These are phyloP conservation scores for Dasysyrphus albostriatus DNA, from an alignment of 2,888 invertebrate genomes.

Conservation along the genomic window DNA sequence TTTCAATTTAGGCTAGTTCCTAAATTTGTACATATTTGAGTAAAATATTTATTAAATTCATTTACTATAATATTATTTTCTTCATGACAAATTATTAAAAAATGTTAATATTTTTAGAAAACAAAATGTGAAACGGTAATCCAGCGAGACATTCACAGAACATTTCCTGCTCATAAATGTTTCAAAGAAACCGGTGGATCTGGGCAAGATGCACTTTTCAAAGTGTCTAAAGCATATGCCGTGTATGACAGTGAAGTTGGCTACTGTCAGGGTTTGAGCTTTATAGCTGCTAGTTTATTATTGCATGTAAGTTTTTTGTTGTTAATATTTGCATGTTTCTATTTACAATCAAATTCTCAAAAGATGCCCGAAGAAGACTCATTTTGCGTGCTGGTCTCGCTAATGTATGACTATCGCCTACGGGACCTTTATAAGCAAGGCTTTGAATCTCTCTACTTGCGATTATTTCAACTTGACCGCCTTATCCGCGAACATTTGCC, in stretches of 20 bases:
- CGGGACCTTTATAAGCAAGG: conserved; percentile 98
- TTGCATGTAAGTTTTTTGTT: conserved; percentile 91
- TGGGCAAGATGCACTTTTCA: conserved; percentile 97
- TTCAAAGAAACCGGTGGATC: conserved; percentile 97
- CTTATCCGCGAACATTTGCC: conserved; percentile 93
- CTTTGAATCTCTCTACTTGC: conserved; percentile 97
- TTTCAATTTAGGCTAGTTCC: background rate
- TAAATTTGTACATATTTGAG: no score
- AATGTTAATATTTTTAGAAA: conserved; percentile 86
- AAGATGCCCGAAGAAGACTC: conserved; percentile 99
- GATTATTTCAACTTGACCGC: conserved; percentile 96
- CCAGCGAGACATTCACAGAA: conserved; percentile 97
- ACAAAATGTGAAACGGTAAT: conserved; percentile 98
- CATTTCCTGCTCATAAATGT: conserved; percentile 99
- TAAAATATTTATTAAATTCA: no score
- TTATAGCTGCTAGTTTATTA: conserved; percentile 97
- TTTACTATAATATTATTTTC: no score
- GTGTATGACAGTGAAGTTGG: conserved; percentile 98
- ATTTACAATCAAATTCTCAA: background rate
- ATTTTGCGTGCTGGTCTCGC: conserved; percentile 96
- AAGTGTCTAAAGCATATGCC: conserved; percentile 98
- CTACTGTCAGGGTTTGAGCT: conserved; percentile 99
- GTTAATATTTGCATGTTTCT: background rate
- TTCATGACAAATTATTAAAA: background rate
- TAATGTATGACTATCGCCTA: conserved; percentile 98